Evolutionary conservation across 2,113 vertebrate genomes (phyloP).

Genomic region (Cyanoderma ruficeps): DNA sequence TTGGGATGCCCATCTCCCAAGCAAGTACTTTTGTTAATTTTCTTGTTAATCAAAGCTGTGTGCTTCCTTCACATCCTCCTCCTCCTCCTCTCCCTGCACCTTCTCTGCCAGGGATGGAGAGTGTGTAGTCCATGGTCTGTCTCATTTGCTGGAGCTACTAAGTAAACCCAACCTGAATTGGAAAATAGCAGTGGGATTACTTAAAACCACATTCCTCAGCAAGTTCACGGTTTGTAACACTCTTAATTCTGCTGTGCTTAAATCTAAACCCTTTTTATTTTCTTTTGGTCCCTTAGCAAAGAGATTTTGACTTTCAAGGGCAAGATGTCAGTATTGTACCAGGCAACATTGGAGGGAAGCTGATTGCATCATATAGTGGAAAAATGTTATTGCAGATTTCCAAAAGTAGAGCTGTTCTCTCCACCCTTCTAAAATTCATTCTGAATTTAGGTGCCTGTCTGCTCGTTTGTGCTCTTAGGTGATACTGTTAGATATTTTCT

Average conservation of each 20-base stretch:
- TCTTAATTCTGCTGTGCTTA: background rate
- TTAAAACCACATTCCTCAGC: background rate
- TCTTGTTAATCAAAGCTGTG: background rate
- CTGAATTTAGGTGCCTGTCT: background rate
- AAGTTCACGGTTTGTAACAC: background rate
- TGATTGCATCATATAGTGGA: background rate
- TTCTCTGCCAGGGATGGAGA: background rate
- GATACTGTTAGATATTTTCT: background rate
- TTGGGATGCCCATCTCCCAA: background rate
- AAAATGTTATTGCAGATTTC: background rate
- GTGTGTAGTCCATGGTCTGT: fast-evolving
- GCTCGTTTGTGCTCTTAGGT: background rate
- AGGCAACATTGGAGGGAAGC: background rate
- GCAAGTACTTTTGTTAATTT: background rate
- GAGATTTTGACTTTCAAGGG: constrained; percentile 30
- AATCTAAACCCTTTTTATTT: background rate
- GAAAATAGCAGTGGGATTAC: constrained; percentile 32
- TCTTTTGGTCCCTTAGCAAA: background rate
- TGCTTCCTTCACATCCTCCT: background rate
- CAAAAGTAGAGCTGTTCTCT: background rate
- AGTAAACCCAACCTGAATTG: constrained; percentile 21
- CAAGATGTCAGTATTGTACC: constrained; percentile 56
- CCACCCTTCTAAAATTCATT: background rate
- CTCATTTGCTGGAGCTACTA: background rate
- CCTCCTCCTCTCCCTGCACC: background rate